phyloP scores from a whole-genome alignment of 2,888 invertebrate genomes.

The Glaucopsyche alexis region DNA sequence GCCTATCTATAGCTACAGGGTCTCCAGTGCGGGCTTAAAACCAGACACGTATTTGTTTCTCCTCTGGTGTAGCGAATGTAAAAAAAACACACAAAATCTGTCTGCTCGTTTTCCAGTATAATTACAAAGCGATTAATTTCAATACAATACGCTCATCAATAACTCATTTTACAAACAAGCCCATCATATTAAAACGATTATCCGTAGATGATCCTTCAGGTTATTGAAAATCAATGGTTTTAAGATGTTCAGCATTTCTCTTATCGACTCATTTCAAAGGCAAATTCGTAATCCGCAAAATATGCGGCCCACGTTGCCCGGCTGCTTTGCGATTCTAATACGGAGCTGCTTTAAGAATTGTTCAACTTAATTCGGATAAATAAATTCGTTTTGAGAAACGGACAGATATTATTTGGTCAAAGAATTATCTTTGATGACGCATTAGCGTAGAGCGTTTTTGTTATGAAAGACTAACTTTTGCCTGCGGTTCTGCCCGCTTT shows the following conservation, averaged over 20 bases:
- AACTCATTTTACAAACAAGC: background rate
- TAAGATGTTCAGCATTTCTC: slow-evolving; percentile 53
- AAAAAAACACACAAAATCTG: no score
- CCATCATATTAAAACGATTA: slow-evolving; percentile 22
- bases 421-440: no score
- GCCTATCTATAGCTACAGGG: no score
- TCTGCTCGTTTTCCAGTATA: no score
- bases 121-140: background rate
- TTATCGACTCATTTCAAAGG: slow-evolving; percentile 68
- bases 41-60: no score
- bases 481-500: no score
- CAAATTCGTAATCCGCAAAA: slow-evolving; percentile 65
- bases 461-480: no score
- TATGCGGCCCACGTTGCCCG: slow-evolving; percentile 56
- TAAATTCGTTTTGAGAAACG: background rate
- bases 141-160: background rate
- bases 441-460: no score
- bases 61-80: no score
- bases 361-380: slow-evolving; percentile 28
- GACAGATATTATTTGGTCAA: background rate
- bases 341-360: slow-evolving; percentile 46
- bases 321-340: slow-evolving; percentile 60
- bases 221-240: slow-evolving; percentile 55
- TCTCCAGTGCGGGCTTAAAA: no score
- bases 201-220: slow-evolving; percentile 11